Conservation (phyloP, 2,888 invertebrate species). For the Sclerodermus sp. region DNA sequence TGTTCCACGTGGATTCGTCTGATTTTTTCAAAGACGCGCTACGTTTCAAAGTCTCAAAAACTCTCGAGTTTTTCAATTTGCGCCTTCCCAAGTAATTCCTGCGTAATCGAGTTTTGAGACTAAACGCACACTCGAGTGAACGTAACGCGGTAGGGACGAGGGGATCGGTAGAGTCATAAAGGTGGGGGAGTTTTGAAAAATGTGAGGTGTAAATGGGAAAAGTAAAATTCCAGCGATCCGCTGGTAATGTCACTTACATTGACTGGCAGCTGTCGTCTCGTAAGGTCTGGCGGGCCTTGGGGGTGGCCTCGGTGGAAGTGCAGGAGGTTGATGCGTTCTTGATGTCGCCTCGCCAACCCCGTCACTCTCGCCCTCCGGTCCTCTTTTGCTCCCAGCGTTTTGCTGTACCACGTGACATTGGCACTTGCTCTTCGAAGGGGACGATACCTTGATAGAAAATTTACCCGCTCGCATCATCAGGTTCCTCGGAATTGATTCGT, state of each 20-base stretch:
- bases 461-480: too few relatives aligned
- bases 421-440: slow-evolving; percentile 44
- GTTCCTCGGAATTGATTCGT: too few relatives aligned
- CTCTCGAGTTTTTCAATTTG: too few relatives aligned
- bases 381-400: slow-evolving; percentile 37
- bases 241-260: slow-evolving; percentile 38
- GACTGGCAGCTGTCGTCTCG: slow-evolving; percentile 42
- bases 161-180: too few relatives aligned
- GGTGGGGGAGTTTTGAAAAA: too few relatives aligned
- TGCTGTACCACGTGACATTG: slow-evolving; percentile 52
- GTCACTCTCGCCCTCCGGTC: slow-evolving; percentile 41
- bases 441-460: slow-evolving; percentile 25
- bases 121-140: too few relatives aligned
- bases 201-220: not conserved
- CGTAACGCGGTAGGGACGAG: too few relatives aligned
- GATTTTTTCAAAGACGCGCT: too few relatives aligned
- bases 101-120: too few relatives aligned
- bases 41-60: too few relatives aligned
- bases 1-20: too few relatives aligned
- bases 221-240: not conserved
- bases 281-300: slow-evolving; percentile 51
- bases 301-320: slow-evolving; percentile 52
- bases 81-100: too few relatives aligned
- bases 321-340: slow-evolving; percentile 53
- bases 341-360: slow-evolving; percentile 42